Conservation (phyloP, 2,797 vertebrate species). For the Hippocampus kuda region DNA sequence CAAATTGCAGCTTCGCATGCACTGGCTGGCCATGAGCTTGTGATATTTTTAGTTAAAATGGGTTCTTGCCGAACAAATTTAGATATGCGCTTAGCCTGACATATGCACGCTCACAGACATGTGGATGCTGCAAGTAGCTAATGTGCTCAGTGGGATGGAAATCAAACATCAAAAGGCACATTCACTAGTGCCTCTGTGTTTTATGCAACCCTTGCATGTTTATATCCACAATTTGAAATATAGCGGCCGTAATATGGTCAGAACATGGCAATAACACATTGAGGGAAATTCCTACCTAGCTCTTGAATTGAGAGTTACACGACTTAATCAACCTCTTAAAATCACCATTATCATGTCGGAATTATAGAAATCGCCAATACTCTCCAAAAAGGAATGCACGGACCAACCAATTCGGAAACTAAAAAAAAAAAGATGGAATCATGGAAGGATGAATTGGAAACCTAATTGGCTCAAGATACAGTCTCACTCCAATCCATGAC, state of each 20-base stretch:
- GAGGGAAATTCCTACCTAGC: neutral
- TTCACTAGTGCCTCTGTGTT: neutral
- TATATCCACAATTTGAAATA: neutral
- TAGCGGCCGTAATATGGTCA: neutral
- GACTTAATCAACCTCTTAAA: neutral
- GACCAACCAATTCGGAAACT: too few species aligned
- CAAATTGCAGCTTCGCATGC: slow-evolving; percentile 31
- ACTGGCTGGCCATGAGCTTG: slow-evolving; percentile 13
- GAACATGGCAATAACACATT: neutral
- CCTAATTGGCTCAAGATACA: too few species aligned
- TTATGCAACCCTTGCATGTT: neutral
- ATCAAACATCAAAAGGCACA: slow-evolving; percentile 14
- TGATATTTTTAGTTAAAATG: slow-evolving; percentile 46
- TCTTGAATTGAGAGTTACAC: neutral
- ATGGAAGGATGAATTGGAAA: too few species aligned
- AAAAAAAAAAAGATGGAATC: too few species aligned
- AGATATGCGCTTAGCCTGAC: slow-evolving; percentile 38
- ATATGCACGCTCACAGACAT: slow-evolving; percentile 28
- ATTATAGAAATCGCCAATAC: too few species aligned
- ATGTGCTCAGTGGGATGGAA: slow-evolving; percentile 21
- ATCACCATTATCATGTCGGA: too few species aligned
- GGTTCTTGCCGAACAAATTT: slow-evolving; percentile 29
- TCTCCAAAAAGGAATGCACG: too few species aligned
- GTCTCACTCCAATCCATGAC: too few species aligned
- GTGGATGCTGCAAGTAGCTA: slow-evolving; percentile 17